Percentiles rank a stretch among this genome's conserved stretches.
Conservation (phyloP, 2,113 vertebrate genomes). For the Piprites chloris region DNA sequence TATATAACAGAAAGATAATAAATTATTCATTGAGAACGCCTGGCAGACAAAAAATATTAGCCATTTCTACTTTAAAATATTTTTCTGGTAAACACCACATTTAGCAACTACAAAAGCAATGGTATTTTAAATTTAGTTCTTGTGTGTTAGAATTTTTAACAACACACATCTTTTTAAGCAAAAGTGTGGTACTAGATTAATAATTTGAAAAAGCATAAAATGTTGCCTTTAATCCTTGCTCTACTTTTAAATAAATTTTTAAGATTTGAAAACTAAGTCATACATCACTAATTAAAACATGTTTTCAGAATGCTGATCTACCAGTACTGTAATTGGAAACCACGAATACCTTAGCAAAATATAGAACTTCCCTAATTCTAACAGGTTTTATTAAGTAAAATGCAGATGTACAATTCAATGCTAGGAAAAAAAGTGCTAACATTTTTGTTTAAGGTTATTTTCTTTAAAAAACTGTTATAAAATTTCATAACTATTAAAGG, state of each 20-base stretch:
- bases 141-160: not conserved
- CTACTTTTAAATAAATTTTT: not conserved
- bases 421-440: not conserved
- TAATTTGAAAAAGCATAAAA: not conserved
- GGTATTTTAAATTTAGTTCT: not conserved
- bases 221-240: not conserved
- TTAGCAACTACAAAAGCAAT: not conserved
- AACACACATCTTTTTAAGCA: not conserved
- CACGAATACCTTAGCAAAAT: not conserved
- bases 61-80: not conserved
- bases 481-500: not conserved
- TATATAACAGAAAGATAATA: not conserved
- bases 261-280: not conserved
- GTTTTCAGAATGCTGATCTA: not conserved
- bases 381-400: not conserved
- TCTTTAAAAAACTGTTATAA: not conserved
- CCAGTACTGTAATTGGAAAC: not conserved
- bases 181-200: not conserved
- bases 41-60: not conserved
- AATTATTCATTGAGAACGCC: not conserved
- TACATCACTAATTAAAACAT: not conserved
- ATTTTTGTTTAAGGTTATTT: not conserved
- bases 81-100: not conserved
- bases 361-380: not conserved
- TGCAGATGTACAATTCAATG: not conserved